Percentiles rank a stretch among this genome's conserved stretches.
These are phyloP conservation scores for Ceuthmochares aereus DNA, from an alignment of 2,113 vertebrate species.

Conservation along the genomic window DNA sequence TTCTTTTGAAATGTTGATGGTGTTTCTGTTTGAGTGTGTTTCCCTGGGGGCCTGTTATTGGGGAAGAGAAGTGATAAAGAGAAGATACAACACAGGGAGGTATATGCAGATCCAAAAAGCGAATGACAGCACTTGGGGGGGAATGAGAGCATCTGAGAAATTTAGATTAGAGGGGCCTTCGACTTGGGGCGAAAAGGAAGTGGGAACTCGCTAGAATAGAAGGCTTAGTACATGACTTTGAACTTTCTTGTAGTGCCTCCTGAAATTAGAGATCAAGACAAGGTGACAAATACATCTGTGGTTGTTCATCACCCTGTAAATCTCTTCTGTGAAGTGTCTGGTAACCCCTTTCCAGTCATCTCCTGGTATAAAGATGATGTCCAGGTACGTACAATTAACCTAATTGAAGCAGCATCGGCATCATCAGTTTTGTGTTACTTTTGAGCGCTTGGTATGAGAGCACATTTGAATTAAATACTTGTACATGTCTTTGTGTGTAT, in stretches of 20 bases:
- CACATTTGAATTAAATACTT: background rate
- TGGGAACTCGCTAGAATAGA: background rate
- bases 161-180: background rate
- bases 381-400: constrained; percentile 76
- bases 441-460: background rate
- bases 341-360: constrained; percentile 87
- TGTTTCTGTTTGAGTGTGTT: background rate
- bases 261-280: constrained; percentile 83
- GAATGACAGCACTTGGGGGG: background rate
- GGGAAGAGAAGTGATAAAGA: background rate
- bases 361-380: constrained; percentile 90
- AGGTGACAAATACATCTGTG: constrained; percentile 83
- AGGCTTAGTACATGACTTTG: background rate
- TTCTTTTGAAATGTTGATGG: background rate
- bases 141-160: background rate
- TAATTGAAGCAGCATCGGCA: background rate
- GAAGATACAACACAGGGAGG: background rate
- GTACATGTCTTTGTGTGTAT: background rate
- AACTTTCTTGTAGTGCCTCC: constrained; percentile 86
- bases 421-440: background rate
- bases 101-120: background rate
- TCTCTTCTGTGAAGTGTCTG: constrained; percentile 90
- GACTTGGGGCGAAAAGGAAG: background rate
- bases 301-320: constrained; percentile 82
- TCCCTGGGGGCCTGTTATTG: background rate